Percentiles rank a stretch among this genome's conserved stretches.
Evolutionary conservation across 2,797 vertebrate species (phyloP).

Genomic region (Cichlasoma orientale): DNA sequence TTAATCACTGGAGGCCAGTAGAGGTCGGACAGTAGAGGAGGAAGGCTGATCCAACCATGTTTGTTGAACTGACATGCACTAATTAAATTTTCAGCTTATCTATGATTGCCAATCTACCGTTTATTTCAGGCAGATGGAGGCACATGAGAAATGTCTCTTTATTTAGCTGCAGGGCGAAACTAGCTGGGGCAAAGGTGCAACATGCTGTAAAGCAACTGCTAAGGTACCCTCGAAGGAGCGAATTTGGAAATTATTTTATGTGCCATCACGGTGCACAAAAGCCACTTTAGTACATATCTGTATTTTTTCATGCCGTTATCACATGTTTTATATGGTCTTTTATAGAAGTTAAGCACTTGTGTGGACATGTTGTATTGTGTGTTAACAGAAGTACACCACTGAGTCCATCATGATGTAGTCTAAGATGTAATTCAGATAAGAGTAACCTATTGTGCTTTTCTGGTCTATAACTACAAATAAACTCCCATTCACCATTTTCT

Average conservation of each 20-base stretch:
- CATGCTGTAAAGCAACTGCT: neutral
- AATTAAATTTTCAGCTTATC: conserved; percentile 8
- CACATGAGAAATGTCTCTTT: neutral
- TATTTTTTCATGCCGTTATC: neutral
- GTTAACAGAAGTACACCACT: neutral
- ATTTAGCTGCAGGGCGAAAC: neutral
- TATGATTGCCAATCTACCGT: neutral
- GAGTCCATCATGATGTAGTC: neutral
- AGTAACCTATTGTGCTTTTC: neutral
- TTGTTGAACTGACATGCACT: neutral
- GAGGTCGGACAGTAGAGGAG: neutral
- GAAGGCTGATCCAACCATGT: neutral
- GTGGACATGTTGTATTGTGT: neutral
- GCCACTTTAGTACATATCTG: accelerated
- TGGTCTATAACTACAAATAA: neutral
- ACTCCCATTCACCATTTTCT: neutral
- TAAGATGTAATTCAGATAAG: neutral
- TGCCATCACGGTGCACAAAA: neutral
- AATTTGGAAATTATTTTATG: neutral
- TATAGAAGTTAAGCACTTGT: neutral
- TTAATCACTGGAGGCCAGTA: neutral
- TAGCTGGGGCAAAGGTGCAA: neutral
- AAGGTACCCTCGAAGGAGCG: neutral
- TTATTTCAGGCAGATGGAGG: neutral
- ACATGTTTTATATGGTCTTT: neutral